These are phyloP conservation scores for Bolborhynchus lineola DNA, from an alignment of 2,113 vertebrate species.

Conservation along the genomic window DNA sequence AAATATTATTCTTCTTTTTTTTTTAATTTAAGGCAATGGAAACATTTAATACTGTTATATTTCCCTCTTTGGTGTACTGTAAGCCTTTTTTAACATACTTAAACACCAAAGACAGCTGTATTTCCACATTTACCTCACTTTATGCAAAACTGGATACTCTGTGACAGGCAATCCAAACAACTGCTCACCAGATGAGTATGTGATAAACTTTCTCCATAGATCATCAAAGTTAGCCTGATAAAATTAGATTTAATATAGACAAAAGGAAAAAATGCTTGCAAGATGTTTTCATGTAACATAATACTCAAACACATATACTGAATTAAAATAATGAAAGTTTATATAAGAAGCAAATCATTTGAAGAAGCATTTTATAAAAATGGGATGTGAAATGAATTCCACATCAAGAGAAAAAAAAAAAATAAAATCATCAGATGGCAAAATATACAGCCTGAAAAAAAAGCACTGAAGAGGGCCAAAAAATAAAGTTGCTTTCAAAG, in stretches of 20 bases:
- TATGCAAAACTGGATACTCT: constrained; percentile 75
- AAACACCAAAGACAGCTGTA: neutral
- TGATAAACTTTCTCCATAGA: constrained; percentile 78
- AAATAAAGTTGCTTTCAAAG: neutral
- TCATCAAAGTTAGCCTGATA: constrained; percentile 76
- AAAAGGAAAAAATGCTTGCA: neutral
- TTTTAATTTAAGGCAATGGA: neutral
- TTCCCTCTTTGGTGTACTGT: neutral
- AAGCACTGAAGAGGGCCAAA: neutral
- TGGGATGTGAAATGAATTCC: neutral
- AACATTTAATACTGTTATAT: neutral
- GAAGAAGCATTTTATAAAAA: neutral
- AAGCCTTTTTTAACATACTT: neutral
- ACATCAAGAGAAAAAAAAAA: too few relatives aligned
- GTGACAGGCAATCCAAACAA: constrained; percentile 81
- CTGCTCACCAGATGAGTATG: constrained; percentile 75
- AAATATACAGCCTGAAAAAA: neutral
- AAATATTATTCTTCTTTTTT: too few relatives aligned
- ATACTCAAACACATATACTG: neutral
- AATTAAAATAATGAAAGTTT: neutral
- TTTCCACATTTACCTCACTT: constrained; percentile 70
- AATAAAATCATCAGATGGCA: neutral
- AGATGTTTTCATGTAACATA: neutral
- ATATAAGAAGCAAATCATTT: neutral
- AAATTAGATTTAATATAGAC: neutral